Base-by-base conservation (phyloP, 2,888 invertebrate genomes). In the Drosophila neutralis region DNA sequence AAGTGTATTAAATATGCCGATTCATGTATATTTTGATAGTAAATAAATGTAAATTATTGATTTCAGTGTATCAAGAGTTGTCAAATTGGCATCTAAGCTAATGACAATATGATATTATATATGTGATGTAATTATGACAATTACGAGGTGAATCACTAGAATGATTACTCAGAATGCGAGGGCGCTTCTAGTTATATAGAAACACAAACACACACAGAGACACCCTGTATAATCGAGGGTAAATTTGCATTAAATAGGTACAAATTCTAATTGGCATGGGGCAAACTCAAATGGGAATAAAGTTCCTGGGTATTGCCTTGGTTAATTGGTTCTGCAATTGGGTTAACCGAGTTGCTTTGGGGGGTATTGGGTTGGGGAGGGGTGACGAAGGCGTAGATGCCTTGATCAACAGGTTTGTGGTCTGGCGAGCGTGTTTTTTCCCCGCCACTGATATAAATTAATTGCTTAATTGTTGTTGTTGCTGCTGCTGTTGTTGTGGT, bases 361-460 rank as follows among this genome's bases (percentile, higher is more conserved):
- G 1, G 18, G 29, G 2, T 33, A 2, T 21, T 15, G 1, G 4
- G 10, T 6, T 10, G 11, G 24, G 54, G 4, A 4, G 7, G 18
- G 6, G 13, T 11, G 1, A n/a, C 18, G 6, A 21, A 21, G 68
- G 31, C 29, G 48, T 21, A 21, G 62, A 38, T 27, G 48, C 60
- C 66, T 42, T 64, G 86, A 79, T 81, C 82, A 85, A 85, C 84
- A 84, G 84, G 84, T 84, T 84, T 87, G 80, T 77, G 67, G 73
- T 73, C 69, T 54, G 72, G 69, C 71, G 69, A 69, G 76, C 63
- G 73, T 82, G 78, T 84, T 82, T 82, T 79, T 80, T 67, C 66
- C 88, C 89, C 87, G 72, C 87, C 57, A 59, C 73, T 78, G 75
- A 79, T 80, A 86, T 84, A 84, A 88, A 78, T 86, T 84, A 88